Evolutionary conservation across 2,113 vertebrate species (phyloP).

Genomic region (Ceyx margarethae): DNA sequence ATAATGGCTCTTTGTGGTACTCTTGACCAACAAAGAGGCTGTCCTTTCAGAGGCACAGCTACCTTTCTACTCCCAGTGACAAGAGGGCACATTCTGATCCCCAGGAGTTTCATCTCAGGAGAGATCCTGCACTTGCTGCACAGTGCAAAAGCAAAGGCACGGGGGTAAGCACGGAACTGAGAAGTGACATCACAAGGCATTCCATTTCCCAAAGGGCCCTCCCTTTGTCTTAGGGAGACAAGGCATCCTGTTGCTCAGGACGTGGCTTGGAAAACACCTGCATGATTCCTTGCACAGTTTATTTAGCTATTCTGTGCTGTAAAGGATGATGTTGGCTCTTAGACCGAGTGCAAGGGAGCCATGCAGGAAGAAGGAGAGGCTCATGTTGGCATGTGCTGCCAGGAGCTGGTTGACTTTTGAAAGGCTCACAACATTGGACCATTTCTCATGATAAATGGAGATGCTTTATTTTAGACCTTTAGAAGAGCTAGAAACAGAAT

Average conservation of each 20-base stretch:
- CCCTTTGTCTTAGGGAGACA: not conserved
- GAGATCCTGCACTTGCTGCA: not conserved
- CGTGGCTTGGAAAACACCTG: not conserved
- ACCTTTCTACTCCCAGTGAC: not conserved
- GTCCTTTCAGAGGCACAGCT: not conserved
- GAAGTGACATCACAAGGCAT: not conserved
- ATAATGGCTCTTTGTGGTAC: not conserved
- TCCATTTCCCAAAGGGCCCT: not conserved
- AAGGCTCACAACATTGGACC: not conserved
- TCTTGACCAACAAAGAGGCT: not conserved
- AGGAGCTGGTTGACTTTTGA: not conserved
- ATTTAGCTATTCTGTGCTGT: not conserved
- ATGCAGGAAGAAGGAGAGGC: not conserved
- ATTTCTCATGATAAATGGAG: conserved; percentile 5
- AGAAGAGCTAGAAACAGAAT: not conserved
- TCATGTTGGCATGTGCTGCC: not conserved
- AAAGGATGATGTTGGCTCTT: not conserved
- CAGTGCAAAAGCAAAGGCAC: not conserved
- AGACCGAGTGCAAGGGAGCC: not conserved
- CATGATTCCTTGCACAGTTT: not conserved
- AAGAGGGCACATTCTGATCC: not conserved
- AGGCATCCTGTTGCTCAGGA: not conserved
- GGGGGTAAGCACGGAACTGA: not conserved
- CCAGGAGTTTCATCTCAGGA: not conserved
- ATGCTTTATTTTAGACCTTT: not conserved